Conservation (phyloP, 2,113 vertebrate genomes). For the Tachycineta bicolor region DNA sequence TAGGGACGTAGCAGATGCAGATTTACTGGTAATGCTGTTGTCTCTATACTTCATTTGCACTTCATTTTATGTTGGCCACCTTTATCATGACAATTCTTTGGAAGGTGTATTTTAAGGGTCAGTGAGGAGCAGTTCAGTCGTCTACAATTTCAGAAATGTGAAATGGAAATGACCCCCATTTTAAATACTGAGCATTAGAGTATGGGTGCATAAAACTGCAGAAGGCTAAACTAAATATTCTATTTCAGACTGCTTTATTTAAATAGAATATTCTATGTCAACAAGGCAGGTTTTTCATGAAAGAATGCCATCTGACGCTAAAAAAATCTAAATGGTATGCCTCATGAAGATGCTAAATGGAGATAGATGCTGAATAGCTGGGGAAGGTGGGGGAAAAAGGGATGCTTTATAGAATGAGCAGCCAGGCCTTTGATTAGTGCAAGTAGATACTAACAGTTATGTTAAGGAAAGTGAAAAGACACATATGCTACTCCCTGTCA, state of each 20-base stretch:
- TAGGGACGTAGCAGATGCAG: neutral
- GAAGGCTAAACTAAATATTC: neutral
- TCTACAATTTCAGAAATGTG: neutral
- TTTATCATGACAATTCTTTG: neutral
- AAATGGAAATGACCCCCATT: neutral
- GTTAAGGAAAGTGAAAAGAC: neutral
- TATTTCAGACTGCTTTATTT: neutral
- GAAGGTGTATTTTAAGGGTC: neutral
- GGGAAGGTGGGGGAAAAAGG: neutral
- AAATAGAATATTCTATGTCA: neutral
- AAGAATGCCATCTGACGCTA: neutral
- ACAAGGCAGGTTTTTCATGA: rapidly evolving
- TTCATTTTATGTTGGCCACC: neutral
- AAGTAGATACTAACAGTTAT: neutral
- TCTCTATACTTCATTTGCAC: neutral
- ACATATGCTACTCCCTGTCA: neutral
- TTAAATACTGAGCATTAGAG: neutral
- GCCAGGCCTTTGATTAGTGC: neutral
- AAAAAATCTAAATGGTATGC: neutral
- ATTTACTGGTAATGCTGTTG: neutral
- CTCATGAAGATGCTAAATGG: neutral
- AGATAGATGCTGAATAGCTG: neutral
- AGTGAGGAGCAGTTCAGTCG: neutral
- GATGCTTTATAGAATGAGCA: neutral
- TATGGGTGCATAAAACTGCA: neutral